Evolutionary conservation across 37 sponge, comb jelly and placozoan genomes (phyloP).

Genomic region (Eunapius fragilis): DNA sequence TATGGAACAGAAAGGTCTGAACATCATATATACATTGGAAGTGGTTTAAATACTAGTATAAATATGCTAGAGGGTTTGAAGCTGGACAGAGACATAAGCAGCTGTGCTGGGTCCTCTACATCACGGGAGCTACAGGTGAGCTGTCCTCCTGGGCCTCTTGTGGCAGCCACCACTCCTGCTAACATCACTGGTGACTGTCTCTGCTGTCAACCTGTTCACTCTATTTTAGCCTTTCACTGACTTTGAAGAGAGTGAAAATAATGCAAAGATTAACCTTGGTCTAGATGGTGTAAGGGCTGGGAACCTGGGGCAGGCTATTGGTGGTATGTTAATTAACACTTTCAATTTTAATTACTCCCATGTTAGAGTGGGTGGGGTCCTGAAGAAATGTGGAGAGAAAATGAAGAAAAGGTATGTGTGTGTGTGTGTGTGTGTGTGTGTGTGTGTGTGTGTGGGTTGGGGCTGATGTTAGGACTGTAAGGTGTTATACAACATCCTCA

Average conservation of each 20-base stretch:
- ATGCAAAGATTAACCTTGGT: not conserved
- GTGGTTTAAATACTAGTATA: not conserved
- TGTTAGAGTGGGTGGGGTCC: constrained; percentile 47
- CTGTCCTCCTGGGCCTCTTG: not conserved
- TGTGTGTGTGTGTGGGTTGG: not conserved
- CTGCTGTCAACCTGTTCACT: not conserved
- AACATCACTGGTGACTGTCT: not conserved
- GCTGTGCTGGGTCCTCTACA: constrained; percentile 13
- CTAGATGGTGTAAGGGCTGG: not conserved
- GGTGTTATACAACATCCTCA: not conserved
- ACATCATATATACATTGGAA: not conserved
- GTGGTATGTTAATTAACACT: no score
- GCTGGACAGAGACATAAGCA: constrained; percentile 62
- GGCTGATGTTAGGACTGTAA: not conserved
- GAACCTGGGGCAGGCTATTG: not conserved
- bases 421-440: not conserved
- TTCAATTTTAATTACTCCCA: not conserved
- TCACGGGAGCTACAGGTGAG: constrained; percentile 31
- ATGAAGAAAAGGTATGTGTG: constrained; percentile 42
- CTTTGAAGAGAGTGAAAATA: not conserved
- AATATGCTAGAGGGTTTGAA: constrained; percentile 49
- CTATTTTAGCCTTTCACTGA: constrained; percentile 20
- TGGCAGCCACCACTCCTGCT: no score
- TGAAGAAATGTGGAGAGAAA: constrained; percentile 63
- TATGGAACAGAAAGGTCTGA: not conserved